phyloP scores from a whole-genome alignment of 2,797 vertebrate species.

The Esox lucius region DNA sequence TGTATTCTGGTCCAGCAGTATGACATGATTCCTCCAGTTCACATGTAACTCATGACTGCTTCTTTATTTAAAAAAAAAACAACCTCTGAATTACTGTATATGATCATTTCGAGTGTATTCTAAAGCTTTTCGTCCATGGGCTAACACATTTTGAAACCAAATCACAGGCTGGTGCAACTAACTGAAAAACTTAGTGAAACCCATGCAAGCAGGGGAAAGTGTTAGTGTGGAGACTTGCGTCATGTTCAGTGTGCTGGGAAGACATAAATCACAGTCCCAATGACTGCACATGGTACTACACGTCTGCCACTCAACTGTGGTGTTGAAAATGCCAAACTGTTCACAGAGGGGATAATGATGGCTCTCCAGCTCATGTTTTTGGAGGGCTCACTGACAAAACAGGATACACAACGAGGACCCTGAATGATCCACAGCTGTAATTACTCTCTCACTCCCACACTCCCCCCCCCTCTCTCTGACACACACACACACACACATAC shows the following conservation, averaged over 20 bases:
- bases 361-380: constrained; percentile 24
- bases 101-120: no score
- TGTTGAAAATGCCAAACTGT: constrained; percentile 19
- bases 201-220: no score
- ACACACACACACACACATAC: neutral
- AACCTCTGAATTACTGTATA: no score
- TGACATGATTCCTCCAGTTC: no score
- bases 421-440: constrained; percentile 1
- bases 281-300: constrained; percentile 10
- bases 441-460: neutral
- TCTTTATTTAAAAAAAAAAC: no score
- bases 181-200: no score
- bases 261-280: constrained; percentile 32
- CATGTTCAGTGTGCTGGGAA: constrained; percentile 31
- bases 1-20: no score
- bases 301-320: constrained; percentile 23
- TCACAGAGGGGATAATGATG: constrained; percentile 20
- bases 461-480: no score
- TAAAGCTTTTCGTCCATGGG: no score
- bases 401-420: neutral
- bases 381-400: constrained; percentile 13
- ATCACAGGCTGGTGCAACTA: no score
- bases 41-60: no score
- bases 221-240: constrained; percentile 27
- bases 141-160: no score